A percentile compares a stretch with the other conserved stretches of the same genome.
Evolutionary conservation across 1,140 invertebrate genomes (phyloP).

Genomic region (Steinernema feltiae): DNA sequence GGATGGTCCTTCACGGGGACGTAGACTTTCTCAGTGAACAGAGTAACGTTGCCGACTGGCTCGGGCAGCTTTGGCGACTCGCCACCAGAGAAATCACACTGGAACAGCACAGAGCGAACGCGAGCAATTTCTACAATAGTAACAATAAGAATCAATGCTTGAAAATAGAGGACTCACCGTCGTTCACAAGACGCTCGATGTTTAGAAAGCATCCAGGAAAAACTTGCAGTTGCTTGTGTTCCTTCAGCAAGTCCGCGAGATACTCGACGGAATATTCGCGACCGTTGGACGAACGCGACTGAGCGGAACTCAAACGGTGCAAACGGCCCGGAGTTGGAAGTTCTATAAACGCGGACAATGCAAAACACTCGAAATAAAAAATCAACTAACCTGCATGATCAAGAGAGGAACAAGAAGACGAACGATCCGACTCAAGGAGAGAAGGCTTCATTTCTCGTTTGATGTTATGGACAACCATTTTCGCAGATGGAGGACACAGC

Average conservation of each 20-base stretch:
- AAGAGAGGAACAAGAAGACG: neutral
- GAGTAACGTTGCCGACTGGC: slow-evolving; percentile 77
- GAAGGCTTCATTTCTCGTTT: too few species aligned
- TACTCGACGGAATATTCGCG: slow-evolving; percentile 68
- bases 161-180: slow-evolving; percentile 80
- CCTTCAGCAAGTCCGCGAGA: slow-evolving; percentile 97
- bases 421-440: too few species aligned
- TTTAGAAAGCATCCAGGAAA: slow-evolving; percentile 99
- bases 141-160: slow-evolving; percentile 19
- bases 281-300: neutral
- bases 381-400: neutral
- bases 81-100: slow-evolving; percentile 83
- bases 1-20: slow-evolving; percentile 98
- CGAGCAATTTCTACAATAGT: slow-evolving; percentile 83
- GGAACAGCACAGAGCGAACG: slow-evolving; percentile 90
- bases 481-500: too few species aligned
- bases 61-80: slow-evolving; percentile 89
- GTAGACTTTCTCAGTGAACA: slow-evolving; percentile 96
- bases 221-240: slow-evolving; percentile 96
- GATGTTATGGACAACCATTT: too few species aligned
- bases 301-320: neutral
- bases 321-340: neutral
- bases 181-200: slow-evolving; percentile 93
- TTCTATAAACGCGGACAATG: neutral
- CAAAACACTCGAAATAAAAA: neutral